phyloP scores from a whole-genome alignment of 2,888 invertebrate genomes.

The Harpalus rufipes region DNA sequence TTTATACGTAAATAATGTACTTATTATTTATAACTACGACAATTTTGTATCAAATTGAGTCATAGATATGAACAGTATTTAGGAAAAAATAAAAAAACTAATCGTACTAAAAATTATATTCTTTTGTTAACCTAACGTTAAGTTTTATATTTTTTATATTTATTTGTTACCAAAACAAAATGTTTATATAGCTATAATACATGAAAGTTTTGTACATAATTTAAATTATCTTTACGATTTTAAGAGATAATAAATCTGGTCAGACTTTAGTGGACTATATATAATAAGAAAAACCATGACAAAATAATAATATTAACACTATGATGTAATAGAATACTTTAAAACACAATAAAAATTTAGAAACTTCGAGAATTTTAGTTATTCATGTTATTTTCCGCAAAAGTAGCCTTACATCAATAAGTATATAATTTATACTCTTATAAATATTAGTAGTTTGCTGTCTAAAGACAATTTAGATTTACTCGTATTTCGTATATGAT shows the following conservation, averaged over 20 bases:
- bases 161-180: constrained; percentile 57
- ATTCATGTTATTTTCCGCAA: neutral
- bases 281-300: constrained; percentile 47
- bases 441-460: too few relatives aligned
- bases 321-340: constrained; percentile 40
- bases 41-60: neutral
- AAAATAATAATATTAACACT: constrained; percentile 50
- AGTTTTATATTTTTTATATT: constrained; percentile 49
- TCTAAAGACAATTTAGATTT: too few relatives aligned
- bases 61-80: constrained; percentile 14
- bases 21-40: constrained; percentile 1
- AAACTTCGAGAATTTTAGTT: constrained; percentile 9
- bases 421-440: too few relatives aligned
- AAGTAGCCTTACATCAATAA: neutral
- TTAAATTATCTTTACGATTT: constrained; percentile 32
- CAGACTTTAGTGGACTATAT: constrained; percentile 36
- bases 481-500: too few relatives aligned
- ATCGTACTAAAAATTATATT: constrained; percentile 49
- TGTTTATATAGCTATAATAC: constrained; percentile 42
- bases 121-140: constrained; percentile 54
- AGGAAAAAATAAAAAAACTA: constrained; percentile 24
- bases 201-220: constrained; percentile 51
- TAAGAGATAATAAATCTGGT: constrained; percentile 39
- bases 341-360: constrained; percentile 38
- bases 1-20: constrained; percentile 5